Evolutionary conservation across 2,113 vertebrate genomes (phyloP).

Genomic region (Microcebus lehilahytsara): DNA sequence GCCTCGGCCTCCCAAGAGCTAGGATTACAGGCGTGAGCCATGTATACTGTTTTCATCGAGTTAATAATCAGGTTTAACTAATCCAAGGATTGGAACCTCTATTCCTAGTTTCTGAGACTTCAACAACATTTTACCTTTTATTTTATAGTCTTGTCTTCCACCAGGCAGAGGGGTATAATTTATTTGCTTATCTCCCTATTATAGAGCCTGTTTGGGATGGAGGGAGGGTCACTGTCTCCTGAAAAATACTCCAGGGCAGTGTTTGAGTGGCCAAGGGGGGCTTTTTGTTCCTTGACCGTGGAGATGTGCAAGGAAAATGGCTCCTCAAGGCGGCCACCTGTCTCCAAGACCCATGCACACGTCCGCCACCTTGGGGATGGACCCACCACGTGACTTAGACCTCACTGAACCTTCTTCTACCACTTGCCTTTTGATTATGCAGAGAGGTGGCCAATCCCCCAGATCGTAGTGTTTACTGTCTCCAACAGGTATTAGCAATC

Average conservation of each 20-base stretch:
- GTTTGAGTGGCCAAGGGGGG: not conserved
- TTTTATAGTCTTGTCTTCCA: not conserved
- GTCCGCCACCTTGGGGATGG: not conserved
- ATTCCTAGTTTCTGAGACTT: not conserved
- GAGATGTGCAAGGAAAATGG: not conserved
- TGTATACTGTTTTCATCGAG: not conserved
- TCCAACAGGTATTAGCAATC: slow-evolving; percentile 82
- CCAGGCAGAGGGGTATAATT: not conserved
- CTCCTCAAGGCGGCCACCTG: not conserved
- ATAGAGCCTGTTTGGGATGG: not conserved
- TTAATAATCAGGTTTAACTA: not conserved
- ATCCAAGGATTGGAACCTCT: not conserved
- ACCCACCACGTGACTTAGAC: not conserved
- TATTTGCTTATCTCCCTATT: not conserved
- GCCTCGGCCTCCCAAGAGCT: too few relatives aligned
- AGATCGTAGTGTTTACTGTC: slow-evolving; percentile 81
- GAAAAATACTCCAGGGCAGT: not conserved
- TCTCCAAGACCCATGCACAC: fast-evolving
- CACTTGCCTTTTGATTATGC: slow-evolving; percentile 66
- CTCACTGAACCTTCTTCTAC: not conserved
- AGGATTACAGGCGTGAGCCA: too few relatives aligned
- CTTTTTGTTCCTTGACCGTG: not conserved
- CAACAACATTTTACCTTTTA: not conserved
- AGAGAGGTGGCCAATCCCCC: slow-evolving; percentile 83
- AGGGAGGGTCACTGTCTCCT: not conserved